Evolutionary conservation across 2,797 vertebrate species (phyloP), one percentile per base, ranked within the genome.

Genomic region (Melanotaenia boesemani): DNA sequence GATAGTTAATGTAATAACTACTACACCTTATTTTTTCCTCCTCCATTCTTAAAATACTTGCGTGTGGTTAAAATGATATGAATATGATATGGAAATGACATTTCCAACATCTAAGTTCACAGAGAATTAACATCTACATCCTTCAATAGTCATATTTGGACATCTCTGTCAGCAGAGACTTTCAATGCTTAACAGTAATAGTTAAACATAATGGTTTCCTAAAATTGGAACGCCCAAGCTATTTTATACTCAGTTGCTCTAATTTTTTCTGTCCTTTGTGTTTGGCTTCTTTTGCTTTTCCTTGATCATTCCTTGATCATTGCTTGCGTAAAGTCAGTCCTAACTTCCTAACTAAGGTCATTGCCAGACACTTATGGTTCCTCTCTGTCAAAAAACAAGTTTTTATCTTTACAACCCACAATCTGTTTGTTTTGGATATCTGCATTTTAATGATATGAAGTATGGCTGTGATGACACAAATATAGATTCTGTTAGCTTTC

Each of bases 21-120:
- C 20, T 50, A 50, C n/a, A 11, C 6, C n/a, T 50, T 22, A 22
- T 50, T 50, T 50, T 11, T 2, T 7, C 48, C n/a, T 50, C 6
- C 4, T 10, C 15, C 41, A 44, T n/a, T 8, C 8, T 22, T 22
- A 50, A 22, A 50, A n/a, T 11, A 50, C 18, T 22, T 48, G 6
- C 11, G n/a, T 50, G 6, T 22, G 10, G 48, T 50, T 22, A 50
- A 50, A 50, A 50, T 22, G 8, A 9, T 50, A 50, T 50, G 48
- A 50, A 50, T 22, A 34, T 34, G 32, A 34, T 7, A 34, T 34
- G 32, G 32, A 9, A 22, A 4, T 50, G n/a, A 22, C 48, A 22
- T 22, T 50, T 50, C 48, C 20, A 50, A 50, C 48, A 50, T 22
- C 24, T 6, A 54, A 24, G 30, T 80, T 63, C 8, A 67, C n/a